Evolutionary conservation across 2,113 vertebrate species (phyloP).

Genomic region (Rhodinocichla rosea): DNA sequence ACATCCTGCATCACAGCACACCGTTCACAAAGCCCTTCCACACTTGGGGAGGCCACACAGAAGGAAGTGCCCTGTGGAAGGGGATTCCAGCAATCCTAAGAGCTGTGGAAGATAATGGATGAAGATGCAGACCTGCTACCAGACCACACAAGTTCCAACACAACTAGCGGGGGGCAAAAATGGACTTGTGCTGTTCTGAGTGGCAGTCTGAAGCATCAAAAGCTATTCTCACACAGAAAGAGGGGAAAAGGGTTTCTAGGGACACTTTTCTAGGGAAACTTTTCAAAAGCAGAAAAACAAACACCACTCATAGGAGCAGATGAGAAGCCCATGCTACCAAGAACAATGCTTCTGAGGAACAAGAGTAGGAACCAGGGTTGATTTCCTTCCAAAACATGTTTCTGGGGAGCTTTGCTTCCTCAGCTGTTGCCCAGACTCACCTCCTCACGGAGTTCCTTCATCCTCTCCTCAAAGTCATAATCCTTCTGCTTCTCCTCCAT

Average conservation of each 20-base stretch:
- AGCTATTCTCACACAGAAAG: background rate
- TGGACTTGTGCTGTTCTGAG: background rate
- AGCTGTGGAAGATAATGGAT: background rate
- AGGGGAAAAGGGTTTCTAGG: background rate
- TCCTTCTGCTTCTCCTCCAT: slow-evolving; percentile 99
- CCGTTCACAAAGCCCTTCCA: fast-evolving
- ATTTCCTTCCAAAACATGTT: background rate
- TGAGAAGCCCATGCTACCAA: background rate
- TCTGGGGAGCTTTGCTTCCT: background rate
- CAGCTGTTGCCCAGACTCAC: slow-evolving; percentile 55
- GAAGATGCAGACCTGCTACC: too few species aligned
- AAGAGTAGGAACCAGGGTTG: background rate
- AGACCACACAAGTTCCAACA: background rate
- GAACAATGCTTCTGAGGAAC: background rate
- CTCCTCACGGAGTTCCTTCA: slow-evolving; percentile 97
- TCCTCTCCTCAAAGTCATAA: slow-evolving; percentile 97
- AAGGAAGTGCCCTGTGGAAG: background rate
- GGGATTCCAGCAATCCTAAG: background rate
- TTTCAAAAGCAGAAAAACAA: background rate
- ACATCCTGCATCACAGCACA: background rate
- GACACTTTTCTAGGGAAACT: too few species aligned
- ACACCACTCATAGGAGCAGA: background rate
- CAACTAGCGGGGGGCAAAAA: background rate
- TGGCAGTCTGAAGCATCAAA: background rate
- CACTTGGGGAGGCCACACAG: background rate